Conservation (phyloP, 2,888 invertebrate species). For the Acanthoscelides obtectus region DNA sequence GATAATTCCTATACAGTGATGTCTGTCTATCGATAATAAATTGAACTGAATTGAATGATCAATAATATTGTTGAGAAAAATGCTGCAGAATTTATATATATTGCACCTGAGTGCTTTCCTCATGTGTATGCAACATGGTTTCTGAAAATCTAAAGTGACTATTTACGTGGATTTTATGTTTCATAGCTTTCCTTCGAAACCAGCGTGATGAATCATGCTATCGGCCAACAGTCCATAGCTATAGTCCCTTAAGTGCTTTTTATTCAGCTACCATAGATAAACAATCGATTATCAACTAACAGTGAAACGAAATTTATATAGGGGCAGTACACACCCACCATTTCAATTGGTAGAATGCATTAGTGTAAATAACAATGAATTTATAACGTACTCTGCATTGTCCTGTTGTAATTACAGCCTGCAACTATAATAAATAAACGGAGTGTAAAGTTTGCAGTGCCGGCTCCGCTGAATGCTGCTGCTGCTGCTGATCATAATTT, state of each 20-base stretch:
- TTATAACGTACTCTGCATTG: conserved; percentile 23
- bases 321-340: conserved; percentile 24
- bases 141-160: no score
- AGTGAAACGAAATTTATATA: conserved; percentile 21
- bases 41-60: no score
- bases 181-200: no score
- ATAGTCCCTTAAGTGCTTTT: neutral
- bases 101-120: no score
- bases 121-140: no score
- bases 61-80: no score
- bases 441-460: conserved; percentile 23
- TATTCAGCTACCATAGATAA: conserved; percentile 1
- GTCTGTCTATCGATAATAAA: no score
- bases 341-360: conserved; percentile 24
- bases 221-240: neutral
- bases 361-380: conserved; percentile 26
- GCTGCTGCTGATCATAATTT: conserved; percentile 4
- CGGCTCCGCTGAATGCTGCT: conserved; percentile 4
- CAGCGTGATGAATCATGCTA: neutral
- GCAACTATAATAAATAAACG: conserved; percentile 29
- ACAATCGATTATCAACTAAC: conserved; percentile 20
- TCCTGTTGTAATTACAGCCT: conserved; percentile 29
- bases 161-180: no score
- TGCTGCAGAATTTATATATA: no score
- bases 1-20: no score